These are phyloP conservation scores for Mormyrus proboscirostris DNA, from an alignment of 2,797 vertebrate species.

Conservation along the genomic window DNA sequence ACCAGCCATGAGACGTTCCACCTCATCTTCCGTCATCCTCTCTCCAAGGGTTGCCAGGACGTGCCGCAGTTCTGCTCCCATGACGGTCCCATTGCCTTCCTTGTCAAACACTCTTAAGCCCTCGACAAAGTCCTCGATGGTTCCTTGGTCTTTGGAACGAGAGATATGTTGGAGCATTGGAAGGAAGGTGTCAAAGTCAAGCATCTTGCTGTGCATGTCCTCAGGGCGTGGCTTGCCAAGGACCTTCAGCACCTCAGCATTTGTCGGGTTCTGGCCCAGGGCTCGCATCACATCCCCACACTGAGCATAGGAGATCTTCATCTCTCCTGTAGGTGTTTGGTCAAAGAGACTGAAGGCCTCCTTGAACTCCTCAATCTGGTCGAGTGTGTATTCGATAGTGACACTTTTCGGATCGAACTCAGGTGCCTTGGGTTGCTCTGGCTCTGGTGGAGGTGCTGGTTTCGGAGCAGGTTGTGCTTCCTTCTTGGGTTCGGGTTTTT, in stretches of 20 bases:
- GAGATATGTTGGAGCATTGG: constrained; percentile 92
- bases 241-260: constrained; percentile 79
- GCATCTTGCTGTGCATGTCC: constrained; percentile 75
- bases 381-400: constrained; percentile 62
- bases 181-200: constrained; percentile 91
- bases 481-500: constrained; percentile 55
- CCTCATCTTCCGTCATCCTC: constrained; percentile 82
- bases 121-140: constrained; percentile 90
- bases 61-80: constrained; percentile 91
- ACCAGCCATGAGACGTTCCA: constrained; percentile 83
- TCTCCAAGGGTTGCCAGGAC: constrained; percentile 89
- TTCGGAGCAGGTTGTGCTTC: constrained; percentile 38
- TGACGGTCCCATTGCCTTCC: constrained; percentile 91
- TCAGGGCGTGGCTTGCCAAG: constrained; percentile 84
- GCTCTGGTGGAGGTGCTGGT: constrained; percentile 46
- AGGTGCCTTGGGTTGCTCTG: constrained; percentile 55
- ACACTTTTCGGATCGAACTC: constrained; percentile 77
- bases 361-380: constrained; percentile 76
- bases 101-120: constrained; percentile 92
- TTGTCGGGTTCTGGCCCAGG: constrained; percentile 91
- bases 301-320: constrained; percentile 85
- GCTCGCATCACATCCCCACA: constrained; percentile 87
- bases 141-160: constrained; percentile 84
- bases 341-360: constrained; percentile 92
- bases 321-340: constrained; percentile 70